These are phyloP conservation scores for Kryphioiulus occultus DNA, from an alignment of 2,888 invertebrate genomes.

Conservation along the genomic window DNA sequence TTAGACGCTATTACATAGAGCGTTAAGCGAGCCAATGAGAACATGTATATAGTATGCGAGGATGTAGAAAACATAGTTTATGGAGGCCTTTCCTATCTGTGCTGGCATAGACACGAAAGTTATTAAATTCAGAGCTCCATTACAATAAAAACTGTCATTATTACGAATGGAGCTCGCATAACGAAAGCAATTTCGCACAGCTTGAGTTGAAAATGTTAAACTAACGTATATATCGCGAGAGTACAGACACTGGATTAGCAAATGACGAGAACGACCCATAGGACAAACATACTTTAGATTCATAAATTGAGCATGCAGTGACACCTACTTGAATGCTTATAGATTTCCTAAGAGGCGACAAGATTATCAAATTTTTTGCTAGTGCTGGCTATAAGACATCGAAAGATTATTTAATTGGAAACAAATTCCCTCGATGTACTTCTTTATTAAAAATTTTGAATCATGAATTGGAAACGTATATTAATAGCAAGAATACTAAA, in stretches of 20 bases:
- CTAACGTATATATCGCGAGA: not conserved
- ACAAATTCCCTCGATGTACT: no score
- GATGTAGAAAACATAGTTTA: not conserved
- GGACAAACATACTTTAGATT: not conserved
- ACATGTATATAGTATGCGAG: not conserved
- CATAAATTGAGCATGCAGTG: not conserved
- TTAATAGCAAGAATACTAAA: no score
- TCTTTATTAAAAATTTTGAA: no score
- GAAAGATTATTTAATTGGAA: no score
- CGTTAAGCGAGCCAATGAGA: not conserved
- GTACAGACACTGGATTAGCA: not conserved
- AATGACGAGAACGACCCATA: not conserved
- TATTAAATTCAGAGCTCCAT: conserved; percentile 16
- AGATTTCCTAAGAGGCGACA: no score
- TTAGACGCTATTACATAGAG: not conserved
- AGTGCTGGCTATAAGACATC: no score
- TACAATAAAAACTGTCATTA: conserved; percentile 23
- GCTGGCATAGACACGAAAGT: conserved; percentile 12
- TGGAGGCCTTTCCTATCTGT: conserved; percentile 16
- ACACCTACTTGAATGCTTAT: no score
- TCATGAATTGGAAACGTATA: no score
- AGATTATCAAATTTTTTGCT: no score
- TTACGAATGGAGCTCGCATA: not conserved
- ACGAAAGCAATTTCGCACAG: conserved; percentile 23
- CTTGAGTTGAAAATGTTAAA: not conserved